These are phyloP conservation scores for Microtus montanus DNA, from an alignment of 2,113 vertebrate species.

Conservation along the genomic window DNA sequence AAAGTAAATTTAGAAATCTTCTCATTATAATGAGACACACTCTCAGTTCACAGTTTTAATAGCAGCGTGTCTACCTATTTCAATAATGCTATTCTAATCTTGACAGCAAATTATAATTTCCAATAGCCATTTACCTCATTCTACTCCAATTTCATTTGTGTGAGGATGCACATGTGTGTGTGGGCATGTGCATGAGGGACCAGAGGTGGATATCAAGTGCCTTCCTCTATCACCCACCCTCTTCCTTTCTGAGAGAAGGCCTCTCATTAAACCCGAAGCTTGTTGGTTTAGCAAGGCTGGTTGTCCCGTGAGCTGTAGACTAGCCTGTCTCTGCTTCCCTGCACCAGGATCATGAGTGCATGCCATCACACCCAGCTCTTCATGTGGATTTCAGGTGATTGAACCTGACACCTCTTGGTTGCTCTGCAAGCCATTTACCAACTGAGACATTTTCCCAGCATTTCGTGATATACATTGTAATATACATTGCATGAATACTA, in stretches of 20 bases:
- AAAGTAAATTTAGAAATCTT: not conserved
- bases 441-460: not conserved
- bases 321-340: not conserved
- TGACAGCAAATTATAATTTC: not conserved
- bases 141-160: not conserved
- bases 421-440: not conserved
- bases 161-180: not conserved
- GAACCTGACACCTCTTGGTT: not conserved
- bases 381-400: not conserved
- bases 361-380: not conserved
- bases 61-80: not conserved
- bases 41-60: not conserved
- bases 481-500: not conserved
- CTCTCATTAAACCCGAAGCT: not conserved
- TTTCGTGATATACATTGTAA: too few species aligned
- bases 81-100: slow-evolving; percentile 19
- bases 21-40: not conserved
- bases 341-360: not conserved
- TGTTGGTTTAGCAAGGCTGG: not conserved
- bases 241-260: not conserved
- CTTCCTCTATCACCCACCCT: not conserved
- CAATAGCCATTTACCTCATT: not conserved
- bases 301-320: not conserved
- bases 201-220: not conserved
- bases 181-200: not conserved